Conservation (phyloP, 2,113 vertebrate genomes). For the Pituophis catenifer region DNA sequence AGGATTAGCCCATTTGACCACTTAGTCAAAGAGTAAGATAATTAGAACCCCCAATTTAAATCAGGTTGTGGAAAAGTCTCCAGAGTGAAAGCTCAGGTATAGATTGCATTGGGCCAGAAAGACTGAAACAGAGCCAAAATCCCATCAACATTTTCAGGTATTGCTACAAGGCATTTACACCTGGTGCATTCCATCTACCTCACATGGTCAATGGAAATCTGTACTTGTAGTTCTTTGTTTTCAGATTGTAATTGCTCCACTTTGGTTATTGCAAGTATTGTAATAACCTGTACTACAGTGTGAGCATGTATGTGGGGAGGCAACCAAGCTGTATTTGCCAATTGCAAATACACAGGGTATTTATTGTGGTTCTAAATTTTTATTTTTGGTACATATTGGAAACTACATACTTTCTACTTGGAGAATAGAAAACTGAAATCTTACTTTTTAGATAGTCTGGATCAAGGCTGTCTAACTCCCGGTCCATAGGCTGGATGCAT, state of each 20-base stretch:
- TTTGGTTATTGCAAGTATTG: neutral
- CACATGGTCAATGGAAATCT: neutral
- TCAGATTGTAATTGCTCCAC: neutral
- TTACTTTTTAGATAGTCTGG: neutral
- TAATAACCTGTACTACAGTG: neutral
- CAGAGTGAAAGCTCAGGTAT: neutral
- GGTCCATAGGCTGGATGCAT: too few relatives aligned
- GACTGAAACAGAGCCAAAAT: neutral
- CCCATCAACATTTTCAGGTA: neutral
- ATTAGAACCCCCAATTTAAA: neutral
- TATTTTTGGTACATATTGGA: neutral
- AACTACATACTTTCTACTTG: neutral
- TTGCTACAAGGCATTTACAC: neutral
- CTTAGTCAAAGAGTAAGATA: neutral
- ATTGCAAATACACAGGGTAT: neutral
- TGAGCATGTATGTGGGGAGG: neutral
- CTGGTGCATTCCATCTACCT: neutral
- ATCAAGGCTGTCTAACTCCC: too few relatives aligned
- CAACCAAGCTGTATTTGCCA: neutral
- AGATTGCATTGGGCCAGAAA: neutral
- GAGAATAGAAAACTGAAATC: neutral
- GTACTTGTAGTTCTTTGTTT: neutral
- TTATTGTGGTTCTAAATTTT: neutral
- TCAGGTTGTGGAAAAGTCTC: neutral
- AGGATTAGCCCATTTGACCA: neutral